phyloP scores from a whole-genome alignment of 2,797 vertebrate species.

The Sebastes trivittatus region DNA sequence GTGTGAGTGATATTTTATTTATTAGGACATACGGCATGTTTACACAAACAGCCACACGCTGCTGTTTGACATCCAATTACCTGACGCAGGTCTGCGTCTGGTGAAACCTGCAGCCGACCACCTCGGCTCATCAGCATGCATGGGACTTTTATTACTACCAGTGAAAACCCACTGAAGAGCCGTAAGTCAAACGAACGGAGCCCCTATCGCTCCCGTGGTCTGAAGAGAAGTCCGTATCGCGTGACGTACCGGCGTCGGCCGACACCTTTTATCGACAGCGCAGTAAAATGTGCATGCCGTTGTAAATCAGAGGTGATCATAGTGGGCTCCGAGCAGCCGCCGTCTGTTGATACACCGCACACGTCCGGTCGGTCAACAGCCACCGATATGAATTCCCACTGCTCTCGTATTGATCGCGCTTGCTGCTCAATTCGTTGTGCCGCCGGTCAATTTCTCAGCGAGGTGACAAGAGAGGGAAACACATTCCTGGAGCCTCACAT shows the following conservation, averaged over 20 bases:
- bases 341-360: neutral
- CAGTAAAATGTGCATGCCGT: neutral
- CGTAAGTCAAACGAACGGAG: conserved; percentile 19
- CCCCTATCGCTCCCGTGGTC: neutral
- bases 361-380: conserved; percentile 19
- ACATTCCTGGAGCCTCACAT: conserved; percentile 2
- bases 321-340: neutral
- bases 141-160: conserved; percentile 17
- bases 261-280: conserved; percentile 23
- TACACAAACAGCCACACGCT: neutral
- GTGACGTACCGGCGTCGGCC: neutral
- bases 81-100: neutral
- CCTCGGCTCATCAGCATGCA: conserved; percentile 37
- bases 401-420: conserved; percentile 41
- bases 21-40: conserved; percentile 14
- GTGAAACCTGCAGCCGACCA: neutral
- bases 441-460: conserved; percentile 29
- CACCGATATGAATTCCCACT: conserved; percentile 15
- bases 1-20: conserved; percentile 12
- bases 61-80: conserved; percentile 30
- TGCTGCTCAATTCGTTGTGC: conserved; percentile 24
- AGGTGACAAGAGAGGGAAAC: conserved; percentile 30
- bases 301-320: conserved; percentile 43
- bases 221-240: neutral
- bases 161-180: conserved; percentile 18